phyloP scores from a whole-genome alignment of 1,140 invertebrate genomes.

The Chrysopa pallens region DNA sequence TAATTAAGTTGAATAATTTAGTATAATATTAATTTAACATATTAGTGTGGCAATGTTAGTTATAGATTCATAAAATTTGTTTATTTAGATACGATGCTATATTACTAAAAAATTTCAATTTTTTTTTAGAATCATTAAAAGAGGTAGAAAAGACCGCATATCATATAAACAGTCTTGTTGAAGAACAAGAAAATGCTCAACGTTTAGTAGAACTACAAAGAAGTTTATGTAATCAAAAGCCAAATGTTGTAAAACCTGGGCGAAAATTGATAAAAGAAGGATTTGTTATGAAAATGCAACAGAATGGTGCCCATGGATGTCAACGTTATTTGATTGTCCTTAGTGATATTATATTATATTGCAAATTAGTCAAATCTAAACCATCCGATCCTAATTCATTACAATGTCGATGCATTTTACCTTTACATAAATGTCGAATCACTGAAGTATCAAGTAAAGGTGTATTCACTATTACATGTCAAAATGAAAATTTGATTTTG shows the following conservation, averaged over 20 bases:
- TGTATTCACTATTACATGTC: conserved; percentile 34
- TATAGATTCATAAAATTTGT: no score
- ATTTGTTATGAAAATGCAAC: conserved; percentile 40
- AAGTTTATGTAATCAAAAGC: conserved; percentile 33
- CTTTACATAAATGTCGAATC: conserved; percentile 39
- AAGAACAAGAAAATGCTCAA: conserved; percentile 52
- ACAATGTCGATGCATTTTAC: conserved; percentile 35
- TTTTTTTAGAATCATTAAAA: conserved; percentile 43
- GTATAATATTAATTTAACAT: no score
- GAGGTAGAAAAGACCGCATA: conserved; percentile 45
- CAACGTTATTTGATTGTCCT: conserved; percentile 30
- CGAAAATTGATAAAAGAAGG: conserved; percentile 52
- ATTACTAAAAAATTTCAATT: no score
- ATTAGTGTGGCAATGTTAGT: no score
- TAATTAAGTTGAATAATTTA: no score
- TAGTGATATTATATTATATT: conserved; percentile 41
- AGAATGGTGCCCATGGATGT: conserved; percentile 21
- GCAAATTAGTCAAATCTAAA: conserved; percentile 28
- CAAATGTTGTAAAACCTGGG: conserved; percentile 46
- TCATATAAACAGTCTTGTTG: conserved; percentile 51
- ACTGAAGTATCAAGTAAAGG: conserved; percentile 30
- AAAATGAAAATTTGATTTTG: conserved; percentile 34
- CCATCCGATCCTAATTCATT: conserved; percentile 22
- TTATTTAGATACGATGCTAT: no score
- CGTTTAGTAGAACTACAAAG: conserved; percentile 47